Base-by-base conservation (phyloP, 2,888 invertebrate genomes). In the Spialia ferax region DNA sequence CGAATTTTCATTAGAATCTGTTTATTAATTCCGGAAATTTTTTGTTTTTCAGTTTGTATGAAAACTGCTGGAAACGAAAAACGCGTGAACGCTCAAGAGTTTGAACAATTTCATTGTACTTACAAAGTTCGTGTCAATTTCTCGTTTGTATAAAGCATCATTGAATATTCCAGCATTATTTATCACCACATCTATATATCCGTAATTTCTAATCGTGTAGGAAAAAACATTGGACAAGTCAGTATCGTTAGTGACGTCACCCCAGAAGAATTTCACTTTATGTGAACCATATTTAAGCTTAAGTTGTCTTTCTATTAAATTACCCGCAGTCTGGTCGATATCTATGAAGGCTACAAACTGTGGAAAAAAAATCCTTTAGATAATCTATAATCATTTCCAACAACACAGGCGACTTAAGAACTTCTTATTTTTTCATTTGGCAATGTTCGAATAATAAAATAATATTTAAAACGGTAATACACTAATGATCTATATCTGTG, bases 131-230 rank as follows among this genome's bases (percentile, higher is more conserved):
- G n/a, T n/a, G n/a, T 38, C 38, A n/a, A 38, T 38, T n/a, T 38
- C 38, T n/a, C 38, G 13, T 38, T 38, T 13, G 38, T 38, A 38
- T 5, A 38, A 38, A 38, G n/a, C n/a, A 38, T 38, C 38, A n/a
- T 38, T 38, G 38, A 38, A 38, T 38, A 38, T 38, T 38, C 38
- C 38, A 38, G 38, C 38, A 6, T 38, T 38, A n/a, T 38, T 38
- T 8, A 38, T 38, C 38, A 38, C n/a, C n/a, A 38, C 38, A 8
- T 38, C 38, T 38, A 38, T 38, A 38, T n/a, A n/a, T 38, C 38
- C 38, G n/a, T 38, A 38, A 38, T 13, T 38, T 38, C 38, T 38
- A n/a, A 38, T 38, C 5, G 38, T 38, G 8, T 38, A 38, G 35
- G 13, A 13, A n/a, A 38, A 38, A 38, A 38, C 13, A 13, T 38